Evolutionary conservation across 2,888 invertebrate species (phyloP), one percentile per base, ranked within the genome.

Genomic region (Synanthedon formicaeformis): DNA sequence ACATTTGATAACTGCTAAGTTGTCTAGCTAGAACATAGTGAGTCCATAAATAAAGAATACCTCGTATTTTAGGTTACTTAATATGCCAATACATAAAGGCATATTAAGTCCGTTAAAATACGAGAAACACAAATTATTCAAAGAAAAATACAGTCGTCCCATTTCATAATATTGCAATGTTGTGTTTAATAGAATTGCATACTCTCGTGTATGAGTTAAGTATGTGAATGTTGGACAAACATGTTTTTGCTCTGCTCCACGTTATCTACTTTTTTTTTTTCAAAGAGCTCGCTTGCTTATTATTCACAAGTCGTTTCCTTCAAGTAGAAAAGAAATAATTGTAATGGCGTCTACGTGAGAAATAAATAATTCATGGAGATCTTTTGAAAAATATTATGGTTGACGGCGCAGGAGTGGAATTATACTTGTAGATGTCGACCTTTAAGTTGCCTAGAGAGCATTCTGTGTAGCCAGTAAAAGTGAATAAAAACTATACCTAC

Each of bases 281-380:
- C 11, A 49, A 16, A 49, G 16, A 49, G 11, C 23, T 45, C 52
- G 52, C 55, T 23, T 52, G 60, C 62, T 81, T 81, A 65, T 75
- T 78, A 82, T 81, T 81, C 81, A 75, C 69, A 60, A 71, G 71
- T 67, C 69, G 75, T 78, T 76, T 70, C 72, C 76, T 72, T 67
- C 69, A 64, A 71, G 75, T 73, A 70, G 73, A 78, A 81, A 79
- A 80, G 78, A 79, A 81, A 80, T 81, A 78, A 79, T 83, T 81
- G 75, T 81, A 78, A 82, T 80, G 74, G 76, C 77, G 80, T 78
- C 78, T 80, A 77, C 71, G 69, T 71, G 67, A 72, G 69, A 61
- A 69, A 82, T 85, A 78, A 78, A 86, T 86, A 80, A 84, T 84
- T 81, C 82, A 85, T 81, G 67, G 68, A 66, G 68, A 80, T 82